Evolutionary conservation across 2,888 invertebrate species (phyloP), one percentile per base, ranked within the genome.

Genomic region (Alviniconcha strummeri): DNA sequence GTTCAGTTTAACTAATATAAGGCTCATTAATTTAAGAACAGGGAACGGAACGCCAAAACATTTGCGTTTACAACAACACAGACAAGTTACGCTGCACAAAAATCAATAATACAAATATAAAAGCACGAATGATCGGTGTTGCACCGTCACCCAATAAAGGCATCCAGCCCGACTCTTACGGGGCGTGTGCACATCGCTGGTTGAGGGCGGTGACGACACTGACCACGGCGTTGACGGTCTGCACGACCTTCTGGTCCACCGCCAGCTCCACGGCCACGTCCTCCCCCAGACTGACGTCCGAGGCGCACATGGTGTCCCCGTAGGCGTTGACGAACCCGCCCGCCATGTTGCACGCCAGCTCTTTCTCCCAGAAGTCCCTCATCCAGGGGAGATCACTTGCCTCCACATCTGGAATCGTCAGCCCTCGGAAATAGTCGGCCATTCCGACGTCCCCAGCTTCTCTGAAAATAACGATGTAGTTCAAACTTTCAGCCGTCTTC

Each of bases 341-440:
- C 8, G 86, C 83, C 36, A 88, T 85, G 72, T 90, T 86, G 84
- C 92, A 92, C 36, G 86, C 74, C 72, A 89, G 88, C 54, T 85
- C 77, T 13, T 88, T 86, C 84, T 90, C 88, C 87, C 90, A 91
- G 78, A 88, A 90, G 17, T 87, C 87, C 55, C 85, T 83, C 57
- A 91, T 75, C 91, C 91, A 91, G 4, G 87, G 86, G 64, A 89
- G 89, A 55, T 87, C 72, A 19, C n/a, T 60, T 6, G 85, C 17
- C 13, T 52, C 52, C 4, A 55, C 69, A 11, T 81, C 77, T 0
- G 79, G 79, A 5, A 84, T 67, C 5, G 85, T 86, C 0, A 88
- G 81, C 9, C 84, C 86, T 9, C 57, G 60, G 4, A 91, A 79
- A 60, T 86, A 89, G 0, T 36, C 79, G 64, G 69, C 84, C 69